Evolutionary conservation across 92 coral and sea anemone genomes (phyloP).

Genomic region (Palythoa grandiflora): DNA sequence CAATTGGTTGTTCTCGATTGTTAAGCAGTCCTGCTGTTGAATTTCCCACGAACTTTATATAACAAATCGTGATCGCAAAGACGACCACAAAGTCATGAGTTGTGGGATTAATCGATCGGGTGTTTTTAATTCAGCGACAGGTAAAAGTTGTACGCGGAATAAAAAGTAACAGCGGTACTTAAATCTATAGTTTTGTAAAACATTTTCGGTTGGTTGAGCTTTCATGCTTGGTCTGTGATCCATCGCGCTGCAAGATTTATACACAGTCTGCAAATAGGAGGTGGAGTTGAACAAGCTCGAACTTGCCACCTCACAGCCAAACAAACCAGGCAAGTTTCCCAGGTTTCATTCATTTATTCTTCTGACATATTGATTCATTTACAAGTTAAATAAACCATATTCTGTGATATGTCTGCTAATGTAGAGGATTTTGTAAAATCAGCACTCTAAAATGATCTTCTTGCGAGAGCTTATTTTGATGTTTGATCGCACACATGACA

Average conservation of each 20-base stretch:
- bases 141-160: background rate
- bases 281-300: constrained; percentile 17
- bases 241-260: constrained; percentile 1
- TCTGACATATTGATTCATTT: background rate
- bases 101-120: background rate
- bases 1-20: constrained; percentile 33
- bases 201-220: constrained; percentile 38
- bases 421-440: background rate
- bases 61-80: background rate
- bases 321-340: background rate
- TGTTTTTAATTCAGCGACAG: background rate
- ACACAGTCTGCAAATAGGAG: background rate
- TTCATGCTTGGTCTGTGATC: constrained; percentile 40
- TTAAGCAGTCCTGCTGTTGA: constrained; percentile 28
- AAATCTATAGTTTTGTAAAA: background rate
- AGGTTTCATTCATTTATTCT: background rate
- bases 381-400: background rate
- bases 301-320: constrained; percentile 22
- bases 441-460: background rate
- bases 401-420: background rate
- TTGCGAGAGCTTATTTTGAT: background rate
- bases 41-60: background rate
- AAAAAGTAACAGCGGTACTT: background rate
- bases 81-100: background rate
- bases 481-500: background rate